phyloP scores from a whole-genome alignment of 1,140 invertebrate genomes.

The Idris sp. region DNA sequence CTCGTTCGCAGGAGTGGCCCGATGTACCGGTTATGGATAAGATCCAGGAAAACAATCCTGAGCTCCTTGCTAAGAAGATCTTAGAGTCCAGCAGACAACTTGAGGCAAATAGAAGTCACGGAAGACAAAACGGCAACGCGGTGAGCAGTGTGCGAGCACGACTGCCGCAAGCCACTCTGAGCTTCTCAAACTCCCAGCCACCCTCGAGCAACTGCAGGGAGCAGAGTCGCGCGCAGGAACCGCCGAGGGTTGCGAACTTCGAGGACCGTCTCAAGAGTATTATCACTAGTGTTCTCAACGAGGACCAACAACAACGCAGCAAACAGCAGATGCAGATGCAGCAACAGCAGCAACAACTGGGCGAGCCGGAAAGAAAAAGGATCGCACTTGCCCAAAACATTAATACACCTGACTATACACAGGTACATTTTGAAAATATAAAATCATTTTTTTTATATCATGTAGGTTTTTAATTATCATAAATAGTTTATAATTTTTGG shows the following conservation, averaged over 20 bases:
- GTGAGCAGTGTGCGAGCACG: constrained; percentile 64
- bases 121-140: constrained; percentile 56
- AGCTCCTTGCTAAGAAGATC: constrained; percentile 92
- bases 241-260: constrained; percentile 90
- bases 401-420: constrained; percentile 80
- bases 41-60: constrained; percentile 94
- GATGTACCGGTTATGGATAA: constrained; percentile 92
- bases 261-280: constrained; percentile 95
- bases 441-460: too few relatives aligned
- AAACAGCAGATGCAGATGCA: constrained; percentile 72
- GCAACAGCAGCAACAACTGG: constrained; percentile 66
- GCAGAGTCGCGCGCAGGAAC: constrained; percentile 81
- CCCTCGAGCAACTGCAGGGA: constrained; percentile 74
- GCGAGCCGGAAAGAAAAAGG: constrained; percentile 74
- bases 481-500: too few relatives aligned
- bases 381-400: constrained; percentile 67
- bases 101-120: constrained; percentile 85
- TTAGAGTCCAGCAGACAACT: constrained; percentile 91
- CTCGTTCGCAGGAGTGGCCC: constrained; percentile 93
- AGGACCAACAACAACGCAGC: constrained; percentile 84
- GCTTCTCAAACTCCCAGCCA: constrained; percentile 63
- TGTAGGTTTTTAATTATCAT: too few relatives aligned
- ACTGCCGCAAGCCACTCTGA: constrained; percentile 73
- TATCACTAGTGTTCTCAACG: constrained; percentile 92
- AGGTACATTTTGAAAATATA: constrained; percentile 64